Evolutionary conservation across 2,888 invertebrate genomes (phyloP).

Genomic region (Leptinotarsa tumamoca): DNA sequence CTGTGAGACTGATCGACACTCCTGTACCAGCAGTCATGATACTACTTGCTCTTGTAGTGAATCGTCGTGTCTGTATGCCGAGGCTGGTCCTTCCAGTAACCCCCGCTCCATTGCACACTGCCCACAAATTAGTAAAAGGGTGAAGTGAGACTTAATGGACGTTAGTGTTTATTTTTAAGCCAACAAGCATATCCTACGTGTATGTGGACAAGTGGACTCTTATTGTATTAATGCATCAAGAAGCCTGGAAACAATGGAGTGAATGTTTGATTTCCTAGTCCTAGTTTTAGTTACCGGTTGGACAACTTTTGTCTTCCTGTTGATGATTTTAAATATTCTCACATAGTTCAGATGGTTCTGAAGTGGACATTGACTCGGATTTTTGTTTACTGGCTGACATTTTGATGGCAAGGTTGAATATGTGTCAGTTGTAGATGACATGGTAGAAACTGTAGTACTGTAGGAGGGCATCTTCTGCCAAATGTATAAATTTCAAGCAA

Average conservation of each 20-base stretch:
- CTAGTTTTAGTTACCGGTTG: conserved; percentile 53
- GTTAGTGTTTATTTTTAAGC: conserved; percentile 38
- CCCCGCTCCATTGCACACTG: conserved; percentile 55
- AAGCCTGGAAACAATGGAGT: conserved; percentile 27
- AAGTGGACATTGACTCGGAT: not conserved
- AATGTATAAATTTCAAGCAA: not conserved
- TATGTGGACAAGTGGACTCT: conserved; percentile 32
- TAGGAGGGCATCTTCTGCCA: conserved; percentile 6
- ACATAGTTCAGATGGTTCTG: not conserved
- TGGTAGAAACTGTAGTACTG: conserved; percentile 13
- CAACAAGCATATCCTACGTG: conserved; percentile 40
- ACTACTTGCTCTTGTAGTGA: conserved; percentile 75
- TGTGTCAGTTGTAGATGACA: conserved; percentile 17
- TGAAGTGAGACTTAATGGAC: conserved; percentile 46
- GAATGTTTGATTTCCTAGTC: conserved; percentile 51
- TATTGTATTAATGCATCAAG: conserved; percentile 47
- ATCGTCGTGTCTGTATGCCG: conserved; percentile 74
- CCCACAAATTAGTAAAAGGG: conserved; percentile 53
- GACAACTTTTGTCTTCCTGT: conserved; percentile 31
- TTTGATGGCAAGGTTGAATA: conserved; percentile 9
- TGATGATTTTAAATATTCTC: not conserved
- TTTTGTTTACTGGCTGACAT: conserved; percentile 11
- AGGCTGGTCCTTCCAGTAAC: conserved; percentile 67
- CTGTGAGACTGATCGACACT: conserved; percentile 67
- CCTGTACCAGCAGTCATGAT: conserved; percentile 69